Evolutionary conservation across 2,888 invertebrate species (phyloP), one percentile per base, ranked within the genome.

Genomic region (Melangyna quadrimaculata): DNA sequence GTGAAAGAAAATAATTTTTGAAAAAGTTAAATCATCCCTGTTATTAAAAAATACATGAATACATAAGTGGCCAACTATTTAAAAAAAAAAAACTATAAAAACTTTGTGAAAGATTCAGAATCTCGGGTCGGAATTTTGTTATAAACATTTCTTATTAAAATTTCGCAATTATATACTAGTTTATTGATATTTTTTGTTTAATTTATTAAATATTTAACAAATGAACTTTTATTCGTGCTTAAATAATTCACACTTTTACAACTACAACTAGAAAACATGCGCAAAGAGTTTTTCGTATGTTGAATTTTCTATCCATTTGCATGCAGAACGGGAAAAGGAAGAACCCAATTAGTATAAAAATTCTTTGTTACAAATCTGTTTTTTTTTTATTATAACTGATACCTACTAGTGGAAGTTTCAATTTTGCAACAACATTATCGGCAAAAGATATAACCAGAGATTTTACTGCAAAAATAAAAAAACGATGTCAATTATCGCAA

Each of bases 361-460:
- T 55, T 63, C 32, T 24, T 61, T 24, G 27, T 63, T 17, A 43
- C n/a, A 43, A 43, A 17, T 43, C n/a, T 43, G 9, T 14, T 10
- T 14, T 17, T 27, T 27, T 27, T 4, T 6, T n/a, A 37, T 27
- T 12, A 43, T 40, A 24, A 27, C 12, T 27, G 63, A 43, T 63
- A 43, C 92, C 91, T 89, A 94, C 94, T 88, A 94, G 94, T 69
- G 94, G 94, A 89, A 94, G 94, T 88, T 90, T 94, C 88, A 94
- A 94, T 90, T 93, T 94, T 89, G 92, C 94, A 72, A 94, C 94
- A 53, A 94, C 94, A 17, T 93, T 94, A 12, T 94, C 94, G 1
- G 94, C 94, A 7, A 92, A 91, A 88, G 92, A 92, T 70, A 91
- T 92, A 70, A 94, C 94, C 73, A 93, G 94, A 75, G 94, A 94